Evolutionary conservation across 2,888 invertebrate species (phyloP), one percentile per base, ranked within the genome.

Genomic region (Exephanes ischioxanthus): DNA sequence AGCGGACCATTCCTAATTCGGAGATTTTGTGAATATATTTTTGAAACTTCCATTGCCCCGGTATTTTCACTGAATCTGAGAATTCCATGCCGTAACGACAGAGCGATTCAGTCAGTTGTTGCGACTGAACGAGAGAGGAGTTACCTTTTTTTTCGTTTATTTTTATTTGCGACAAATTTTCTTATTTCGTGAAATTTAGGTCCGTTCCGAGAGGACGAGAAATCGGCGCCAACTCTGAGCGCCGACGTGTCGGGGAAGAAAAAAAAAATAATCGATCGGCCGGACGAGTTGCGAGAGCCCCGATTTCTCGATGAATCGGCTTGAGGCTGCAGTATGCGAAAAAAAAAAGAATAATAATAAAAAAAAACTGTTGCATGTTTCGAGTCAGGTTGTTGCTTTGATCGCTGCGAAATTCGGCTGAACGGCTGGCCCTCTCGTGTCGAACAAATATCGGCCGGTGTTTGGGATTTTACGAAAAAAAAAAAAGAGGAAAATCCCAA

Each of bases 1-100:
- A 89, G 90, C 90, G 92, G 93, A 93, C 93, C 92, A 93, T 93
- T 93, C 88, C 91, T 92, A 91, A 90, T 87, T 83, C 86, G 87
- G 70, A 66, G 37, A 45, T 7, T 19, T 14, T 5, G 19, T n/a
- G 0, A 19, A 58, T 4, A 26, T 9, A 26, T 14, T 26, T 26
- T 58, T 26, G 14, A 14, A 9, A 58, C 41, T 63, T 63, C 30
- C 63, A 33, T 80, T 48, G 30, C 33, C 26, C 70, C 26, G n/a
- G 73, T 22, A 37, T 61, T 67, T 53, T 58, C 55, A 7, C 30
- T 33, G 33, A 14, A n/a, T n/a, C n/a, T 66, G 26, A 51, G 14
- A 61, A 68, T 58, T 22, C 26, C 11, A 51, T 22, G 51, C 30
- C 30, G 26, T 22, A 53, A 80, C 22, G 67, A 80, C 84, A 82